These are phyloP conservation scores for Ctenodactylus gundi DNA, from an alignment of 2,113 vertebrate species.

Conservation along the genomic window DNA sequence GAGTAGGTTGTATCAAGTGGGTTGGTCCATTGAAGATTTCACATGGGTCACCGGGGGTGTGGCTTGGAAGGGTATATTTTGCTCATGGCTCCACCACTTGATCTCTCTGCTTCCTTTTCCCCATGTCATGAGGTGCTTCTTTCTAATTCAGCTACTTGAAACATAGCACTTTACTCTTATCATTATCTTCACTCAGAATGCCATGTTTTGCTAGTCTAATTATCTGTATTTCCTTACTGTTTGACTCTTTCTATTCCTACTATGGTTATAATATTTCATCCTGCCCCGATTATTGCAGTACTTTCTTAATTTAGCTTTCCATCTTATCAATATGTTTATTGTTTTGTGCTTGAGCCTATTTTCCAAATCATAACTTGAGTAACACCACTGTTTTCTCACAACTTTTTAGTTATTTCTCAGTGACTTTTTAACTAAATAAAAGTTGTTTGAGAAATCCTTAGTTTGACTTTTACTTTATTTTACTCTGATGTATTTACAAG, in stretches of 20 bases:
- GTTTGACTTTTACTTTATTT: neutral
- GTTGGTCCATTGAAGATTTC: too few species aligned
- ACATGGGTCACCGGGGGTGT: too few species aligned
- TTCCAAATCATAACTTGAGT: neutral
- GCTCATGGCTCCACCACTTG: too few species aligned
- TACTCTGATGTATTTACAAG: neutral
- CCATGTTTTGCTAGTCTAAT: neutral
- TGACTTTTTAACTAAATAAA: neutral
- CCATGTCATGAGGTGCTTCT: too few species aligned
- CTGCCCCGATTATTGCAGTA: neutral
- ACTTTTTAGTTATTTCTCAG: neutral
- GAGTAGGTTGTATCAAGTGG: too few species aligned
- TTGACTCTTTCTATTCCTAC: neutral
- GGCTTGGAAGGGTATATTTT: too few species aligned
- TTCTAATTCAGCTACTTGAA: too few species aligned
- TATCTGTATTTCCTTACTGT: neutral
- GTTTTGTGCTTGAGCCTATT: neutral
- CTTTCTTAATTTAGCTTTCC: neutral
- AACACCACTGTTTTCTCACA: neutral
- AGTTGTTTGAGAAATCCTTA: neutral
- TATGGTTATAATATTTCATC: neutral
- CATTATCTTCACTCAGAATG: neutral
- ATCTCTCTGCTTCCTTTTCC: too few species aligned
- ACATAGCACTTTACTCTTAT: neutral
- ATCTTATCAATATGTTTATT: too few species aligned